Conservation (phyloP, 1,140 invertebrate species). For the Diabrotica undecimpunctata region DNA sequence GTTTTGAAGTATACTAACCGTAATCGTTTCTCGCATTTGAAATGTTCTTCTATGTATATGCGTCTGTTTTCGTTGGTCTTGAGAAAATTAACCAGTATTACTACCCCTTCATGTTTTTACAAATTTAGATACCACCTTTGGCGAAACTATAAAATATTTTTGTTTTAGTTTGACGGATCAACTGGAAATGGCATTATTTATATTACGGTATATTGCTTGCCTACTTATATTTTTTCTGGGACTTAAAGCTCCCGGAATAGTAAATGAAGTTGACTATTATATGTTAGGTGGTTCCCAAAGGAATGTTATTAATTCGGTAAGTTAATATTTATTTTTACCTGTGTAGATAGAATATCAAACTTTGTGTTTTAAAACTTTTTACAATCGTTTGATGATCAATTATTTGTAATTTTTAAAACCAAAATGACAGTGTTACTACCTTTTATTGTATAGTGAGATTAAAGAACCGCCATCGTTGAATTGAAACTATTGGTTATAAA, state of each 20-base stretch:
- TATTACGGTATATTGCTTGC: conserved; percentile 74
- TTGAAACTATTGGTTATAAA: too few species aligned
- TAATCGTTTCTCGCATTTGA: too few species aligned
- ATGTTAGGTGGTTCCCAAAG: conserved; percentile 52
- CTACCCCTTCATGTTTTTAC: neutral
- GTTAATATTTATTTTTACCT: conserved; percentile 29
- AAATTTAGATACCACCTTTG: neutral
- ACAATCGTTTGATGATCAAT: too few species aligned
- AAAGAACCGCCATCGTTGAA: too few species aligned
- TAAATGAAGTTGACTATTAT: conserved; percentile 59
- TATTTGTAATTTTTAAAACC: too few species aligned
- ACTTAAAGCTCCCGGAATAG: conserved; percentile 83
- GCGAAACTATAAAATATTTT: conserved; percentile 4
- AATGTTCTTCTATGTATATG: too few species aligned
- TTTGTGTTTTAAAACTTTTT: too few species aligned
- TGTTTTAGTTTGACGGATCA: conserved; percentile 70
- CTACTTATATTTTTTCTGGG: conserved; percentile 81
- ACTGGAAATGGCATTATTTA: conserved; percentile 82
- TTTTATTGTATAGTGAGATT: too few species aligned
- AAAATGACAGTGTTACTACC: too few species aligned
- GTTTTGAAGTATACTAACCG: too few species aligned
- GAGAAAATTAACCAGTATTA: neutral
- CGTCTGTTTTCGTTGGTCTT: too few species aligned
- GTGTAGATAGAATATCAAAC: neutral
- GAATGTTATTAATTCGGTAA: conserved; percentile 48